Percentiles rank a stretch among this genome's conserved stretches.
Conservation (phyloP, 2,888 invertebrate genomes). For the Pediacus dermestoides region DNA sequence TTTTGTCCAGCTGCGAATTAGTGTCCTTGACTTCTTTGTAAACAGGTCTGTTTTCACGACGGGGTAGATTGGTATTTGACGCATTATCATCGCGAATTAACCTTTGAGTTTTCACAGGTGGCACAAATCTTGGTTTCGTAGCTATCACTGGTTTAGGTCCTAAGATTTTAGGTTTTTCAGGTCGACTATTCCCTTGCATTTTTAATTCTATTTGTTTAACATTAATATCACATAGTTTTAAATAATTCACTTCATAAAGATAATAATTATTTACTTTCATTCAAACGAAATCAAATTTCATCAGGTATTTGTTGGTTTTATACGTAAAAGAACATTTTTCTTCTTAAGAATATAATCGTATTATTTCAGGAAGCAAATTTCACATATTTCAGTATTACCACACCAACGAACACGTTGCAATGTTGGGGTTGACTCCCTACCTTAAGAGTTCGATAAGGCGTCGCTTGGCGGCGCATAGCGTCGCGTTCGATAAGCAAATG, state of each 20-base stretch:
- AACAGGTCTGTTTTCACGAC: constrained; percentile 17
- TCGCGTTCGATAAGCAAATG: constrained; percentile 43
- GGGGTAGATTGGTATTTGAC: constrained; percentile 13
- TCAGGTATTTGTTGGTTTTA: no score
- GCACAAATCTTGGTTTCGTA: constrained; percentile 48
- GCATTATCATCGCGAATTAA: constrained; percentile 23
- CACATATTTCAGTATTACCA: constrained; percentile 36
- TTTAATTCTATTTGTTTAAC: constrained; percentile 10
- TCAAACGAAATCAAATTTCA: no score
- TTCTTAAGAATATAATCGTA: no score
- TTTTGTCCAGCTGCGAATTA: constrained; percentile 20
- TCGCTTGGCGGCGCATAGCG: constrained; percentile 46
- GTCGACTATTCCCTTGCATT: constrained; percentile 26
- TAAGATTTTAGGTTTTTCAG: constrained; percentile 42
- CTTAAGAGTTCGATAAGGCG: constrained; percentile 36
- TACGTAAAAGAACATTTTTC: no score
- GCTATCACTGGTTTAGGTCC: constrained; percentile 45
- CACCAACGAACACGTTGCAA: constrained; percentile 45
- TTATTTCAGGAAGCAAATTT: constrained; percentile 12
- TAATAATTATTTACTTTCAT: no score
- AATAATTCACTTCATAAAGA: no score
- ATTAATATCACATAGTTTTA: constrained; percentile 2
- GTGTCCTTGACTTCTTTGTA: constrained; percentile 20
- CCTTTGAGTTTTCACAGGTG: constrained; percentile 44
- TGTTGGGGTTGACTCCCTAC: constrained; percentile 49